Evolutionary conservation across 2,888 invertebrate genomes (phyloP), one percentile per base, ranked within the genome.

Genomic region (Torymus tubicola): DNA sequence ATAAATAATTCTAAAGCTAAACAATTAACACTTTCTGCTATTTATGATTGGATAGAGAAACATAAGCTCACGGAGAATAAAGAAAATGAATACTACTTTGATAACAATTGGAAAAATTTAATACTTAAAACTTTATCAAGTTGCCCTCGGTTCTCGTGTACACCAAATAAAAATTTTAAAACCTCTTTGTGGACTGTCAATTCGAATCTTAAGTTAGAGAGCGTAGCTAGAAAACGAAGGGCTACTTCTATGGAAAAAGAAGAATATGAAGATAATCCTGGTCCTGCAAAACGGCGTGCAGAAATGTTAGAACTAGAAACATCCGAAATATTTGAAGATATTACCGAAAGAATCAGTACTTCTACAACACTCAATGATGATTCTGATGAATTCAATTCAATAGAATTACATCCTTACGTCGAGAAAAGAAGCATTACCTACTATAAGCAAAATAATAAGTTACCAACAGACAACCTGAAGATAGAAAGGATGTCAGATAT

Each of bases 1-100:
- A 99, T 99, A 91, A 96, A 96, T 88, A 97, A 97, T 82, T 96
- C 98, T 70, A 96, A 96, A 69, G 99, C 99, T 89, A 97, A 97
- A 91, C 93, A 99, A 81, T 94, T 99, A 83, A 99, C 99, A 2
- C 93, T 99, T 86, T 97, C 98, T 81, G 99, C 99, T 93, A 99
- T 99, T 89, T 99, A 99, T 93, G 99, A 99, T 92, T 99, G 99
- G 99, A 99, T 99, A 99, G 99, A 99, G 83, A 97, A 98, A 91
- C 99, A 99, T 92, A 98, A 99, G 88, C 96, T 98, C 87, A 99
- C 99, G 94, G 98, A 98, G 92, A 99, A 99, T 92, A 99, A 99
- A 91, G 99, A 99, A 60, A 92, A 98, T 97, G 91, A 99, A 99
- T 92, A 98, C 98, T 89, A 99, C 99, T 79, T 99, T 99, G 83